Conservation (phyloP, 1,140 invertebrate genomes). For the Pogonus chalceus region DNA sequence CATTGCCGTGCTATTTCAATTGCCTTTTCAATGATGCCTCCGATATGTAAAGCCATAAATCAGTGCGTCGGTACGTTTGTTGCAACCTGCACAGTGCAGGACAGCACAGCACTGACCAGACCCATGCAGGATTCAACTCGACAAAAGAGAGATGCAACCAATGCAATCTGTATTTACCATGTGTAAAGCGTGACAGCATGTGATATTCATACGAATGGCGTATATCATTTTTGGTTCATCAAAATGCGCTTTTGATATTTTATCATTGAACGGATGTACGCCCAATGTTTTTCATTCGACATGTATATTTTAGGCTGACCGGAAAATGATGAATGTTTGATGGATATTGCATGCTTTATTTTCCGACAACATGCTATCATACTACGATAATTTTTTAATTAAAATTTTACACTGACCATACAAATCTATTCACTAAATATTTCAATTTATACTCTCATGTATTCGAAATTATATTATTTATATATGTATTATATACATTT, state of each 20-base stretch:
- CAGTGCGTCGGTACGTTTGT: conserved; percentile 12
- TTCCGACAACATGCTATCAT: neutral
- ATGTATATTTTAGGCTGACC: neutral
- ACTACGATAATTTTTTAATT: conserved; percentile 1
- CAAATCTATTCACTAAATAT: no score
- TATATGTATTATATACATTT: no score
- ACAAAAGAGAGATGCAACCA: conserved; percentile 1
- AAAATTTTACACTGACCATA: no score
- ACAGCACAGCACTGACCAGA: neutral
- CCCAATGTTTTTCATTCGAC: neutral
- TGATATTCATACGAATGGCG: neutral
- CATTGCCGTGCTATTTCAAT: conserved; percentile 31
- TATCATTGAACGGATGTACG: neutral
- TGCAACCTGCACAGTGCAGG: conserved; percentile 12
- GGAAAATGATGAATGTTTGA: conserved; percentile 3
- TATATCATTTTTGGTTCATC: conserved; percentile 7
- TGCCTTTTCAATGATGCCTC: conserved; percentile 33
- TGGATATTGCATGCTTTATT: conserved; percentile 1
- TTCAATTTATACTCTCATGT: no score
- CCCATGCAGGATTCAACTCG: conserved; percentile 2
- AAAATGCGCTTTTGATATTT: conserved; percentile 7
- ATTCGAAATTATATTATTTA: no score
- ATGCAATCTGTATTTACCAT: no score
- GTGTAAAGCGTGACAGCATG: neutral
- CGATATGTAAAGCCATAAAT: conserved; percentile 32